Conservation (phyloP, 2,888 invertebrate species). For the Hymenopus coronatus region DNA sequence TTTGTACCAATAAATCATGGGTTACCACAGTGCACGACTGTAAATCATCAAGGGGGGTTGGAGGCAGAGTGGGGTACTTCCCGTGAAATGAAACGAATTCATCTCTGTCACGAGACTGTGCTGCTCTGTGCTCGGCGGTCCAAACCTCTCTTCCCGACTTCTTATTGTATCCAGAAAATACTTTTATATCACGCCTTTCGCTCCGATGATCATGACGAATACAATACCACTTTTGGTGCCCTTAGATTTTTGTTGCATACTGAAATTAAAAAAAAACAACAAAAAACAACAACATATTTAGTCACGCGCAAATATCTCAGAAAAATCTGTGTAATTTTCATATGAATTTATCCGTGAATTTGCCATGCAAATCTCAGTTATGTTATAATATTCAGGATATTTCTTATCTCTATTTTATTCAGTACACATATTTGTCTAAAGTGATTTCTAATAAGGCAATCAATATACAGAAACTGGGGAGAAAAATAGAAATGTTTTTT, state of each 20-base stretch:
- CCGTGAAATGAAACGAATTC: conserved; percentile 54
- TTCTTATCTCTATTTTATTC: no score
- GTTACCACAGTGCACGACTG: conserved; percentile 66
- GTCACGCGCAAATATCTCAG: no score
- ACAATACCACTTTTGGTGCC: background rate
- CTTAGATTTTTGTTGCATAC: background rate
- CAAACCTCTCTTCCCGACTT: background rate
- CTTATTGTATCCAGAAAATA: background rate
- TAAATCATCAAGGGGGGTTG: conserved; percentile 59
- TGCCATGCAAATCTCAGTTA: no score
- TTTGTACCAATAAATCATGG: conserved; percentile 57
- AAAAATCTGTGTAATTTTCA: no score
- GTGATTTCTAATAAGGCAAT: no score
- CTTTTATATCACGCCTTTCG: background rate
- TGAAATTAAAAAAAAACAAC: no score
- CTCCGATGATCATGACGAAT: background rate
- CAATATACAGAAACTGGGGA: no score
- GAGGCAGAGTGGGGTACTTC: conserved; percentile 50
- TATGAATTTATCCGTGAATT: no score
- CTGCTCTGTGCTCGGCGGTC: background rate
- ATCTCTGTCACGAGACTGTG: conserved; percentile 46
- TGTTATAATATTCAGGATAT: no score
- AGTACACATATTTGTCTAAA: no score
- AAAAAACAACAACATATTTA: no score
- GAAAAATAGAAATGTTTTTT: no score